Base-by-base conservation (phyloP, 2,797 vertebrate species). In the Lithobates sylvaticus region DNA sequence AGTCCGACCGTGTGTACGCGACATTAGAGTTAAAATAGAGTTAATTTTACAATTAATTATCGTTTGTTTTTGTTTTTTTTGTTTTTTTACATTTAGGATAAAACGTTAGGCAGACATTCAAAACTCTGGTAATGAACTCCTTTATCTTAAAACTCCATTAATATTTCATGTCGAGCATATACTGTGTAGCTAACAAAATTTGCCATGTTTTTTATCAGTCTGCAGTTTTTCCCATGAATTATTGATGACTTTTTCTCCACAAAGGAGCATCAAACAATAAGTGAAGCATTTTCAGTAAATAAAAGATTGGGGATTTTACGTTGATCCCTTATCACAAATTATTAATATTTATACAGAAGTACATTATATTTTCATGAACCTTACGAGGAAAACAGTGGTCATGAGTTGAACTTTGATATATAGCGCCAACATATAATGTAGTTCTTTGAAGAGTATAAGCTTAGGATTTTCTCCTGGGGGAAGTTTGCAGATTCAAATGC, bases 201-300 rank as follows among this genome's bases (percentile, higher is more conserved):
- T 12, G 61, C 15, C n/a, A 0, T 50, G 16, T 50, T 26, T 42
- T 78, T n/a, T 18, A 77, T 32, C 61, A 16, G 76, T 65, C 23
- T 67, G 76, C 61, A 67, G 36, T 67, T 78, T 67, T 78, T 15
- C 26, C 2, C 10, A 65, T 78, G 34, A 67, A 67, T 78, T 78
- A 67, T 78, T 78, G 36, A 78, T 78, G 13, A 10, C 36, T 13
- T 44, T 15, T 32, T 39, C 39, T 39, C 39, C 76, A 65, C 61
- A 65, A 65, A 65, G 61, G 61, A 26, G 7, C 61, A 65, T 65
- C 21, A 65, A 65, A 65, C 61, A 65, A 65, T 65, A 65, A 64
- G 8, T 26, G n/a, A 65, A 65, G 61, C 61, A 26, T 21, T 65
- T 13, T 9, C 61, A 9, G 61, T 65, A 65, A 65, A 65, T 65